Evolutionary conservation across 2,888 invertebrate genomes (phyloP).

Genomic region (Pammene fasciana): DNA sequence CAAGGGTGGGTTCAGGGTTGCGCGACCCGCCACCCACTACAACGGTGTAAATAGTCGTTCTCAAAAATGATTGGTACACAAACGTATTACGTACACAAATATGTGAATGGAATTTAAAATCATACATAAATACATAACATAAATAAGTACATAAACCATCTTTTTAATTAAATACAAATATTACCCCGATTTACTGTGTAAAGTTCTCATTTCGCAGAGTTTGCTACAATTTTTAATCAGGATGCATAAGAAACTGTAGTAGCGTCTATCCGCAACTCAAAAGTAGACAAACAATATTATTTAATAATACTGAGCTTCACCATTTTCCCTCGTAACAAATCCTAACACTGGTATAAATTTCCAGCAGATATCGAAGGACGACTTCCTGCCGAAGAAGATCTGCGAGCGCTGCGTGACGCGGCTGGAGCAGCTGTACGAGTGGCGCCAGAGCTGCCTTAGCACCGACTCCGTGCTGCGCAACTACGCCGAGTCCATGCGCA

Average conservation of each 20-base stretch:
- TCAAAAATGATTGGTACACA: not conserved
- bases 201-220: no score
- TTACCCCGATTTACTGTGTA: no score
- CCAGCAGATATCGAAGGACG: slow-evolving; percentile 88
- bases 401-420: slow-evolving; percentile 87
- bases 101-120: not conserved
- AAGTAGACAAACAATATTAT: no score
- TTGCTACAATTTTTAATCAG: no score
- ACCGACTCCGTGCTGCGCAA: slow-evolving; percentile 86
- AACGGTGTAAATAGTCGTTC: not conserved
- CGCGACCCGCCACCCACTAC: not conserved
- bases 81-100: not conserved
- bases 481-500: slow-evolving; percentile 87
- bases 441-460: slow-evolving; percentile 86
- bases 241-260: no score
- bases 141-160: no score
- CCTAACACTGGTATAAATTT: slow-evolving; percentile 42
- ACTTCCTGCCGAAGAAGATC: slow-evolving; percentile 88
- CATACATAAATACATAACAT: no score
- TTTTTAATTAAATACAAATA: no score
- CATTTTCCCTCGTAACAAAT: slow-evolving; percentile 6
- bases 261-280: no score
- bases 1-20: not conserved
- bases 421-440: slow-evolving; percentile 87
- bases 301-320: no score